These are phyloP conservation scores for Geotrypetes seraphini DNA, from an alignment of 2,797 vertebrate genomes.

Conservation along the genomic window DNA sequence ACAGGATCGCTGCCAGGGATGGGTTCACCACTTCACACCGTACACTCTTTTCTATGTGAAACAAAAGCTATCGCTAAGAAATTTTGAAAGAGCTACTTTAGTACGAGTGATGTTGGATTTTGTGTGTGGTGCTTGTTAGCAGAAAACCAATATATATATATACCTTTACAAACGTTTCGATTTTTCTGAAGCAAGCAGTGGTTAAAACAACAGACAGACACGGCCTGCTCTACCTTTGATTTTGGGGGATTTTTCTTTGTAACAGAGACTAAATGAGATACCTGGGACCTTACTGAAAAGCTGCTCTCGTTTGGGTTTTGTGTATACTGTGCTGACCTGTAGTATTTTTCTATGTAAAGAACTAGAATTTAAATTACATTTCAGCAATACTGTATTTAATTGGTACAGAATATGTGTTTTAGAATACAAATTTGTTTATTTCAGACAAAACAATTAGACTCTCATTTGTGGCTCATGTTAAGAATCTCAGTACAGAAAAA, in stretches of 20 bases:
- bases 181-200: slow-evolving; percentile 32
- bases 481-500: too few species aligned
- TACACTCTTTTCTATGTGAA: too few species aligned
- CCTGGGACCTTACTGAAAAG: slow-evolving; percentile 74
- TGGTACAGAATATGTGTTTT: slow-evolving; percentile 80
- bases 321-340: slow-evolving; percentile 81
- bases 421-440: slow-evolving; percentile 86
- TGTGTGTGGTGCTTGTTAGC: slow-evolving; percentile 29
- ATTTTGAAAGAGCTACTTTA: too few species aligned
- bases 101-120: slow-evolving; percentile 25
- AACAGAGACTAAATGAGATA: slow-evolving; percentile 48
- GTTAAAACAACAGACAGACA: slow-evolving; percentile 35
- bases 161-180: slow-evolving; percentile 31
- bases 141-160: slow-evolving; percentile 5
- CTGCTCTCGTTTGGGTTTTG: slow-evolving; percentile 81
- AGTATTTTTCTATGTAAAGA: slow-evolving; percentile 83
- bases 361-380: slow-evolving; percentile 97
- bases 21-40: too few species aligned
- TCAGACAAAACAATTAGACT: too few species aligned
- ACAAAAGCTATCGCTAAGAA: too few species aligned
- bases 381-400: slow-evolving; percentile 76
- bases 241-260: slow-evolving; percentile 47
- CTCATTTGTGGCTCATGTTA: too few species aligned
- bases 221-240: slow-evolving; percentile 49
- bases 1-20: too few species aligned